These are phyloP conservation scores for Drosophila parabipectinata DNA, from an alignment of 1,140 invertebrate genomes.

Conservation along the genomic window DNA sequence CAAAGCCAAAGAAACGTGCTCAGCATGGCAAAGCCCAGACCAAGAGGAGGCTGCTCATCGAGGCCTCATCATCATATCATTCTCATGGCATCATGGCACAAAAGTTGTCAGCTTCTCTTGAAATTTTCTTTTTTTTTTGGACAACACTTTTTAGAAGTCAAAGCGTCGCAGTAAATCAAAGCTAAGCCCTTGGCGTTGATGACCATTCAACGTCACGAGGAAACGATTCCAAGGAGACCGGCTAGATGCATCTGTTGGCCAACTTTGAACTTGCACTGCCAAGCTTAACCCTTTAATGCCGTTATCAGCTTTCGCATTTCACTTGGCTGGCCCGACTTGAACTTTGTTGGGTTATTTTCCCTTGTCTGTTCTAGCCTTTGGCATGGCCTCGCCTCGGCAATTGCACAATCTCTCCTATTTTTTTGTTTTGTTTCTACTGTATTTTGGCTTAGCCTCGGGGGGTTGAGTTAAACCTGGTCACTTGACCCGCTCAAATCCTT, in stretches of 20 bases:
- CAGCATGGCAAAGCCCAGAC: slow-evolving; percentile 47
- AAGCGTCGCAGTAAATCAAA: slow-evolving; percentile 70
- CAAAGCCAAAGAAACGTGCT: slow-evolving; percentile 69
- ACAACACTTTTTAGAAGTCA: slow-evolving; percentile 58
- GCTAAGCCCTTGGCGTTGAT: slow-evolving; percentile 72
- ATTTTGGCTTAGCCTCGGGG: slow-evolving; percentile 1
- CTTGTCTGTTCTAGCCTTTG: slow-evolving; percentile 29
- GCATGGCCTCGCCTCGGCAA: slow-evolving; percentile 22
- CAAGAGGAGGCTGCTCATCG: slow-evolving; percentile 7
- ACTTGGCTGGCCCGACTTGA: slow-evolving; percentile 53
- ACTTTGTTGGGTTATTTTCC: slow-evolving; percentile 35
- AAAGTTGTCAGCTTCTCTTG: slow-evolving; percentile 57
- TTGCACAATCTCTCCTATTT: slow-evolving; percentile 27
- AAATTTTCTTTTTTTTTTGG: slow-evolving; percentile 2
- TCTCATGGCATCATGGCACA: slow-evolving; percentile 39
- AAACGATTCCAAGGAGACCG: background rate
- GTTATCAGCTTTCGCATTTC: slow-evolving; percentile 76
- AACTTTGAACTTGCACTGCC: slow-evolving; percentile 72
- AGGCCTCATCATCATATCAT: slow-evolving; percentile 36
- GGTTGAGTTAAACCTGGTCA: slow-evolving; percentile 32
- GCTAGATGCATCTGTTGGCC: slow-evolving; percentile 36
- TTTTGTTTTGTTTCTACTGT: slow-evolving; percentile 1
- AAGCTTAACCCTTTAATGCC: slow-evolving; percentile 75
- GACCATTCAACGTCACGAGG: slow-evolving; percentile 58
- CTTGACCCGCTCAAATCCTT: slow-evolving; percentile 25